These are phyloP conservation scores for Apodemia zela DNA, from an alignment of 2,888 invertebrate genomes.

Conservation along the genomic window DNA sequence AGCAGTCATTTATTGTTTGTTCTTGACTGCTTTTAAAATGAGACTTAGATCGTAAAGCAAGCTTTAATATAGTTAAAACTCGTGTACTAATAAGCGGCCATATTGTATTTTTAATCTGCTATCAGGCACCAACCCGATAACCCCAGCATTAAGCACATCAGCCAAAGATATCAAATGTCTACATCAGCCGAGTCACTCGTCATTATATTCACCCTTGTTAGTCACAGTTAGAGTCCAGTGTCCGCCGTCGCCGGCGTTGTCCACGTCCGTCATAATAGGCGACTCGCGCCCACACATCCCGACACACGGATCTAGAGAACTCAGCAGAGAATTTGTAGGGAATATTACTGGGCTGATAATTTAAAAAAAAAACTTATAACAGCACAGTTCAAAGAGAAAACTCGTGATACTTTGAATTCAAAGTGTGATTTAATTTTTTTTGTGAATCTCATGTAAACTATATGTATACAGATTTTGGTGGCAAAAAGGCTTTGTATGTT, in stretches of 20 bases:
- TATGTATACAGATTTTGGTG: too few relatives aligned
- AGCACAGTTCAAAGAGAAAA: too few relatives aligned
- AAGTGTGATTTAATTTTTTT: too few relatives aligned
- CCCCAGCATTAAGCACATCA: background rate
- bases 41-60: background rate
- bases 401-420: too few relatives aligned
- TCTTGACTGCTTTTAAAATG: too few relatives aligned
- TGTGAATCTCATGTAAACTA: too few relatives aligned
- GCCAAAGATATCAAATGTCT: slow-evolving; percentile 4
- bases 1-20: too few relatives aligned
- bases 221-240: slow-evolving; percentile 7
- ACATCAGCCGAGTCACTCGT: background rate
- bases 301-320: background rate
- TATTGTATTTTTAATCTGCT: background rate
- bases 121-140: background rate
- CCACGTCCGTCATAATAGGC: slow-evolving; percentile 31
- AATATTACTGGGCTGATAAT: too few relatives aligned
- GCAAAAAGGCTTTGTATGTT: too few relatives aligned
- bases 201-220: slow-evolving; percentile 12
- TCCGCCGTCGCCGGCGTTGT: slow-evolving; percentile 27
- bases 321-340: background rate
- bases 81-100: background rate
- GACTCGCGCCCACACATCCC: slow-evolving; percentile 45
- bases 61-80: background rate
- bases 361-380: too few relatives aligned